phyloP scores from a whole-genome alignment of 1,140 invertebrate species.

The Heliconius himera region DNA sequence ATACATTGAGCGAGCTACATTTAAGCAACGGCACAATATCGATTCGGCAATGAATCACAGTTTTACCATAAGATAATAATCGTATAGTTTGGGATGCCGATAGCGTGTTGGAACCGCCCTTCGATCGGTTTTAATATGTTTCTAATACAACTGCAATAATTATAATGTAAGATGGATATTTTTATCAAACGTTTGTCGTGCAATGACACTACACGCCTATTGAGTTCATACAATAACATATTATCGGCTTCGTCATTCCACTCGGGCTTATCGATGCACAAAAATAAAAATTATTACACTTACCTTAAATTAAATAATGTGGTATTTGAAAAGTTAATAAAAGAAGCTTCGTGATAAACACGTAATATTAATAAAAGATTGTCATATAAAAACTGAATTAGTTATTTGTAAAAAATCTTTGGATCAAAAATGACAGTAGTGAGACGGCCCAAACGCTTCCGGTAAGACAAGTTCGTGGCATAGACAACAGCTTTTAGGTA shows the following conservation, averaged over 20 bases:
- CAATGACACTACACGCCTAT: conserved; percentile 49
- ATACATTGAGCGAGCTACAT: conserved; percentile 32
- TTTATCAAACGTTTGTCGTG: conserved; percentile 45
- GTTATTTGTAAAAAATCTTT: conserved; percentile 58
- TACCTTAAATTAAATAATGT: conserved; percentile 44
- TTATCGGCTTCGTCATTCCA: conserved; percentile 66
- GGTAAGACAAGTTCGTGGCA: conserved; percentile 29
- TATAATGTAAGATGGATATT: conserved; percentile 47
- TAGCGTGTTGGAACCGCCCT: conserved; percentile 52
- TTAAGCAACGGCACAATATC: conserved; percentile 35
- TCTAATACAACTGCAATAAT: conserved; percentile 12
- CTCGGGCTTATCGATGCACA: conserved; percentile 33
- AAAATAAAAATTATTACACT: conserved; percentile 41
- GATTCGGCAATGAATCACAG: conserved; percentile 43
- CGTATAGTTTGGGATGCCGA: conserved; percentile 29
- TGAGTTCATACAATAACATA: conserved; percentile 52
- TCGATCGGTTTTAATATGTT: not conserved
- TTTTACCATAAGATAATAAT: conserved; percentile 29
- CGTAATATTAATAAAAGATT: conserved; percentile 38
- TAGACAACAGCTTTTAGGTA: not conserved
- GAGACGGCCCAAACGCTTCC: conserved; percentile 62
- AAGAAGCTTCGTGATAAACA: conserved; percentile 20
- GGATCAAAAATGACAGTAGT: conserved; percentile 64
- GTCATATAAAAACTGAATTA: conserved; percentile 46
- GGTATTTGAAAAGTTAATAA: conserved; percentile 22